Evolutionary conservation across 2,888 invertebrate genomes (phyloP).

Genomic region (Eristalinus aeneus): DNA sequence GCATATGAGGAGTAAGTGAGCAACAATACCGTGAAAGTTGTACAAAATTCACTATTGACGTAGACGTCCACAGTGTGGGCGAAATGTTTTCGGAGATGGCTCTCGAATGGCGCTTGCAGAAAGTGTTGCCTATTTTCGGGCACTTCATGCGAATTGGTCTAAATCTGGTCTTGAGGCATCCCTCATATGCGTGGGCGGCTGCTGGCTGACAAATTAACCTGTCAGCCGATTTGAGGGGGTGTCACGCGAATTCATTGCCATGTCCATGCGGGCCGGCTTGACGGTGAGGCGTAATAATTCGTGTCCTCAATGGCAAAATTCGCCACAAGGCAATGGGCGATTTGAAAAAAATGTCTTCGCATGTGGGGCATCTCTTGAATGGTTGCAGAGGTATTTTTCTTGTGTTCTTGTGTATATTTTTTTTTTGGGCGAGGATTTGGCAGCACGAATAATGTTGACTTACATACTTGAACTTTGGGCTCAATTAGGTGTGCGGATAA

Average conservation of each 20-base stretch:
- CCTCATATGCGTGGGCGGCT: neutral
- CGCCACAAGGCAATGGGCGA: neutral
- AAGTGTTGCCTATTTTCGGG: neutral
- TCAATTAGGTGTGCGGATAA: neutral
- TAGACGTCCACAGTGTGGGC: conserved; percentile 37
- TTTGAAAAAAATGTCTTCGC: neutral
- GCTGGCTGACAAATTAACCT: neutral
- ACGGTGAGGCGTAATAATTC: no score
- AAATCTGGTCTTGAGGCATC: neutral
- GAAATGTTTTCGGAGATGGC: conserved; percentile 43
- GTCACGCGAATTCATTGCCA: neutral
- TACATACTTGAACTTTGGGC: neutral
- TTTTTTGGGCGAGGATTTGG: neutral
- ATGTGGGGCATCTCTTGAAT: neutral
- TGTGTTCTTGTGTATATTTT: no score
- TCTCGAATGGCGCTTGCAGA: neutral
- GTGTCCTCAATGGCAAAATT: neutral
- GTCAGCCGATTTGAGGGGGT: neutral
- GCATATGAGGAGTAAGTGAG: conserved; percentile 64
- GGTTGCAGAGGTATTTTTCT: neutral
- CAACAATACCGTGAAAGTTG: conserved; percentile 41
- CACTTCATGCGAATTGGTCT: neutral
- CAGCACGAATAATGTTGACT: neutral
- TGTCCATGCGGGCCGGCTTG: no score
- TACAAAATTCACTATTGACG: neutral